These are phyloP conservation scores for Allolobophora icterica DNA, from an alignment of 2,888 invertebrate species.

Conservation along the genomic window DNA sequence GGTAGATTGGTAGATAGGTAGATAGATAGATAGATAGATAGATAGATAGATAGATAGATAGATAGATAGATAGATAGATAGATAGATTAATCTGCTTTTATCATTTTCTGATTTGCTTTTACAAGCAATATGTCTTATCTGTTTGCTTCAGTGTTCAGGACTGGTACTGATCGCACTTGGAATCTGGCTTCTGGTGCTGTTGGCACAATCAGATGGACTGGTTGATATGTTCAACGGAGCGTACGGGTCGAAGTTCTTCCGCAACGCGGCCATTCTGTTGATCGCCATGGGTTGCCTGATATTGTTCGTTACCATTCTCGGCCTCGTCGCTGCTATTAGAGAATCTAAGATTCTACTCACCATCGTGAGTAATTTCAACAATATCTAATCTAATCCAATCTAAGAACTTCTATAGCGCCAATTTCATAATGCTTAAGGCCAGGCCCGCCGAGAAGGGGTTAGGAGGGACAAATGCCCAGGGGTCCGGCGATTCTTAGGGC, in stretches of 20 bases:
- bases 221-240: not conserved
- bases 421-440: too few species aligned
- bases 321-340: constrained; percentile 34
- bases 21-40: too few species aligned
- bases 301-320: constrained; percentile 34
- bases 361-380: constrained; percentile 37
- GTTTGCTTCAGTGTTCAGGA: constrained; percentile 20
- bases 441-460: too few species aligned
- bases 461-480: too few species aligned
- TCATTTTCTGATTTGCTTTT: not conserved
- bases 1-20: too few species aligned
- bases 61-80: too few species aligned
- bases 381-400: not conserved
- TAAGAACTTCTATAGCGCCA: too few species aligned
- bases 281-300: constrained; percentile 37
- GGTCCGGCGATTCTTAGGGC: too few species aligned
- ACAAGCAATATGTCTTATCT: not conserved
- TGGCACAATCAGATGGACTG: not conserved
- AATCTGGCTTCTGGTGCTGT: constrained; percentile 32
- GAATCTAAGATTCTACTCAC: constrained; percentile 36
- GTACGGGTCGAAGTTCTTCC: constrained; percentile 23
- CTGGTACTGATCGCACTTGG: constrained; percentile 37
- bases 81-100: too few species aligned
- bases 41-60: too few species aligned
- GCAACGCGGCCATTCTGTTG: constrained; percentile 36